phyloP scores from a whole-genome alignment of 2,113 vertebrate species.

The Psilopogon haemacephalus region DNA sequence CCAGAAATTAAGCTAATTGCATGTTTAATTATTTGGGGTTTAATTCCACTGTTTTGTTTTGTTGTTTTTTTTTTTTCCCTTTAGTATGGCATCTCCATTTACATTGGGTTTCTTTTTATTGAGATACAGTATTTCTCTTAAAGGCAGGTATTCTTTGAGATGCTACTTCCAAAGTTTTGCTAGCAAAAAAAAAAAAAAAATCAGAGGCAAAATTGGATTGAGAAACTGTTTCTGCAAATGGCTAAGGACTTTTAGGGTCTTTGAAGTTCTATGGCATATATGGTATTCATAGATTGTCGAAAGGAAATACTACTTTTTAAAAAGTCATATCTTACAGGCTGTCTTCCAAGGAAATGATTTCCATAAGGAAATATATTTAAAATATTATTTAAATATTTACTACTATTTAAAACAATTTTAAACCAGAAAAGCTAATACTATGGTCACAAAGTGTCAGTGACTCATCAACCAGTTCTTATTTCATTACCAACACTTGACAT shows the following conservation, averaged over 20 bases:
- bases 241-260: slow-evolving; percentile 45
- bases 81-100: neutral
- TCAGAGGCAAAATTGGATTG: slow-evolving; percentile 8
- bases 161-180: slow-evolving; percentile 53
- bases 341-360: slow-evolving; percentile 74
- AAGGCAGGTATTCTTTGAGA: slow-evolving; percentile 44
- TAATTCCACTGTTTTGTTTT: neutral
- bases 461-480: slow-evolving; percentile 41
- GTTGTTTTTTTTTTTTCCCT: neutral
- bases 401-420: slow-evolving; percentile 72
- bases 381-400: slow-evolving; percentile 73
- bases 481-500: slow-evolving; percentile 51
- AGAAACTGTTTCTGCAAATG: slow-evolving; percentile 51
- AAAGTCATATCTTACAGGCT: slow-evolving; percentile 59
- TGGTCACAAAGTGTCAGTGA: slow-evolving; percentile 57
- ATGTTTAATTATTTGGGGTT: neutral
- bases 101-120: neutral
- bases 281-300: slow-evolving; percentile 59
- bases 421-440: slow-evolving; percentile 57
- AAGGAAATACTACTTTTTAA: slow-evolving; percentile 63
- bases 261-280: slow-evolving; percentile 31
- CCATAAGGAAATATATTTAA: slow-evolving; percentile 72
- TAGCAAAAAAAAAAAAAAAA: slow-evolving; percentile 42
- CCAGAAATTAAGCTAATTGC: neutral
- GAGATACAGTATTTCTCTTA: slow-evolving; percentile 7